Evolutionary conservation across 2,888 invertebrate genomes (phyloP).

Genomic region (Norana najaformis): DNA sequence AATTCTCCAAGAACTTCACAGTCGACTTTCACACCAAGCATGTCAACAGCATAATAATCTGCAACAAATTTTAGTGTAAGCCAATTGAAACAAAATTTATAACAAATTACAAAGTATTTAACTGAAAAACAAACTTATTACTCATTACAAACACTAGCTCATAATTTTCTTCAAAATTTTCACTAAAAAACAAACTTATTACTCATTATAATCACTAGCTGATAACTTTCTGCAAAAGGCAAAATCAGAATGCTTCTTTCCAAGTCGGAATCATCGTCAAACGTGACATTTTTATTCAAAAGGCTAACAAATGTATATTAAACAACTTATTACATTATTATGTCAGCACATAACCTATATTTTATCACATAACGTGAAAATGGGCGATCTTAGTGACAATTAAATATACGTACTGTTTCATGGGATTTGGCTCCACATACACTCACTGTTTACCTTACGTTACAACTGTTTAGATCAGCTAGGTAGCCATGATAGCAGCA

Average conservation of each 20-base stretch:
- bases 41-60: slow-evolving; percentile 83
- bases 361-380: not conserved
- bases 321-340: not conserved
- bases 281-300: not conserved
- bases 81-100: not conserved
- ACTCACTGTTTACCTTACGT: not conserved
- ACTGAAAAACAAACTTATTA: not conserved
- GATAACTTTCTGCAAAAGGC: not conserved
- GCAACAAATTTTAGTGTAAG: slow-evolving; percentile 32
- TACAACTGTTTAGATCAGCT: not conserved
- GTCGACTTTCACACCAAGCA: slow-evolving; percentile 86
- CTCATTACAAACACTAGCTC: not conserved
- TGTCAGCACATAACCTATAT: not conserved
- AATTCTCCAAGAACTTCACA: slow-evolving; percentile 86
- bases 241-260: not conserved
- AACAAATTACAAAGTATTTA: not conserved
- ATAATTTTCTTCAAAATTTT: not conserved
- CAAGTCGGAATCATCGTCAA: not conserved
- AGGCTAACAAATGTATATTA: not conserved
- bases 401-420: not conserved
- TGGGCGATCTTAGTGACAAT: not conserved
- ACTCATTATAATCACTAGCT: not conserved
- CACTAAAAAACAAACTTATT: not conserved
- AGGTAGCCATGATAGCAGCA: not conserved
- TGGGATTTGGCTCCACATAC: not conserved